Evolutionary conservation across 2,888 invertebrate species (phyloP), one percentile per base, ranked within the genome.

Genomic region (Ectemnius continuus): DNA sequence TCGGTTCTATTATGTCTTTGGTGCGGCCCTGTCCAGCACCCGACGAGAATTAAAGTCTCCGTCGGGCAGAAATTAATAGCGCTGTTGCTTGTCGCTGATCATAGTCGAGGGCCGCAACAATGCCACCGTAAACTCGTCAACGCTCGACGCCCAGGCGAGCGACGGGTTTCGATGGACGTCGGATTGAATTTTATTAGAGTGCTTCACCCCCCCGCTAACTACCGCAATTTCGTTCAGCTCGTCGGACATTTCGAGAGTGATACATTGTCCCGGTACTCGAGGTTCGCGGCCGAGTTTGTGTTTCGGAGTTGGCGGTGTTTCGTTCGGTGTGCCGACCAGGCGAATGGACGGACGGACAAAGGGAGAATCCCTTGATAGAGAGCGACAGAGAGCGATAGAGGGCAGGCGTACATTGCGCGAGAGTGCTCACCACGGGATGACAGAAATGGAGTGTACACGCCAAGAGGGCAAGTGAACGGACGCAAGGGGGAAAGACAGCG

Each of bases 291-390:
- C 14, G 59, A 14, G 20, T 59, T 26, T 26, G 26, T 59, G 18
- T 59, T 26, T 59, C 20, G 20, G 36, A 36, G 36, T 36, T 36
- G 36, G 8, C 36, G 36, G 36, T 36, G 36, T 36, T 36, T 36
- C 36, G 36, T 36, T 36, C 36, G 36, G 36, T 36, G 5, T 36
- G 23, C 59, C 26, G 18, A 26, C 59, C 11, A 36, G 36, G 8
- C 36, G 89, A 88, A 67, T 90, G 90, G 82, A 89, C 90, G 77
- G 91, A 84, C 28, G 92, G 79, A 78, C 20, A 66, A 63, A 28
- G 28, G 52, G 52, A 16, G 16, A 52, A 52, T 52, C 52, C 52
- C 52, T 52, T 52, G 52, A 52, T 52, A 52, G 52, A 52, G 52
- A 36, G 36, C 36, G 36, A 36, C 36, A 36, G 36, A 52, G 52